Evolutionary conservation across 2,888 invertebrate genomes (phyloP).

Genomic region (Dolichopus griseipennis): DNA sequence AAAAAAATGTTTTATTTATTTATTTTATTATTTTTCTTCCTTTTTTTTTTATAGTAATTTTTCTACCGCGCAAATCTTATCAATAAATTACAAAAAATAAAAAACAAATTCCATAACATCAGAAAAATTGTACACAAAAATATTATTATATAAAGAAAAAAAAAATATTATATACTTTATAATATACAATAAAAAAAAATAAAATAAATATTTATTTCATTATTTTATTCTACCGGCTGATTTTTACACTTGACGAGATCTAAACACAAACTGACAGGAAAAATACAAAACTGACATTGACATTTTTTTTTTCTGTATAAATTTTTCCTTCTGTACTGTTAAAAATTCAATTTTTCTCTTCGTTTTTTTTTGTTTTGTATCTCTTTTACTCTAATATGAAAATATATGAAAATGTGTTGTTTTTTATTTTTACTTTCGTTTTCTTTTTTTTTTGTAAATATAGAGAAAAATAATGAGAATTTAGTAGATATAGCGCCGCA

Average conservation of each 20-base stretch:
- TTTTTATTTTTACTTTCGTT: no score
- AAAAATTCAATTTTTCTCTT: no score
- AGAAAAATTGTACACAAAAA: no score
- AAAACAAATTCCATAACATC: not conserved
- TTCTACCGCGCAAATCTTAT: not conserved
- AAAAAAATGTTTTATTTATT: no score
- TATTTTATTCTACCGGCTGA: not conserved
- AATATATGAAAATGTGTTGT: not conserved
- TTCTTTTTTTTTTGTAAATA: no score
- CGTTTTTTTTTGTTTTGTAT: no score
- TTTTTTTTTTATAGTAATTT: not conserved
- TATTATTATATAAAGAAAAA: no score
- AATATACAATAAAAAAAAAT: not conserved
- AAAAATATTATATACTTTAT: no score
- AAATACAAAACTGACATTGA: not conserved
- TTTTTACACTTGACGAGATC: constrained; percentile 6
- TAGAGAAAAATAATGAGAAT: not conserved
- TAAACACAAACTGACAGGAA: not conserved
- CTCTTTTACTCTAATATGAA: not conserved
- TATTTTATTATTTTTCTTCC: not conserved
- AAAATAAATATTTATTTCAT: not conserved
- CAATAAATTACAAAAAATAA: not conserved
- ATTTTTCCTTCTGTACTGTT: not conserved
- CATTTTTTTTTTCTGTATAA: not conserved
- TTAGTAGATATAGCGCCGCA: not conserved